Evolutionary conservation across 2,797 vertebrate species (phyloP), one percentile per base, ranked within the genome.

Genomic region (Poecilia velifera): DNA sequence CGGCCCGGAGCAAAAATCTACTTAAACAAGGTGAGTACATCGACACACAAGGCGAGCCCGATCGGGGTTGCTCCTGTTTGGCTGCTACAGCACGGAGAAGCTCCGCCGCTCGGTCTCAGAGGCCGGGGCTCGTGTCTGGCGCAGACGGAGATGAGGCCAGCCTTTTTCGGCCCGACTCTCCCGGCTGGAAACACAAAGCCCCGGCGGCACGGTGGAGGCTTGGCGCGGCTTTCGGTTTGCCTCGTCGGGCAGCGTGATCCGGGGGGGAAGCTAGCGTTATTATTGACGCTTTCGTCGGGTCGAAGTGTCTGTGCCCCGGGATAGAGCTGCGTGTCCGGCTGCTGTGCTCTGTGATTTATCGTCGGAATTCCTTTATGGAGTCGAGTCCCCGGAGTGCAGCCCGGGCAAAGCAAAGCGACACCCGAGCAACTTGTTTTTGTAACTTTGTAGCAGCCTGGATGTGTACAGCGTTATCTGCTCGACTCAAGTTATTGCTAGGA

Each of bases 91-190:
- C 80, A 78, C 82, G 51, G 84, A 75, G 81, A 49, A 84, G 76
- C 81, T 43, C 57, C 83, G 78, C 76, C 83, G 77, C 84, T 86
- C 90, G 72, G 72, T 78, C 83, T 88, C 83, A 83, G 89, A 91
- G 92, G 93, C 93, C 91, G 76, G 91, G 87, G 57, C 57, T 76
- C 57, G 28, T 84, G 92, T 91, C 90, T 95, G 92, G 86, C 89
- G 92, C 90, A 93, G 89, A 76, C 90, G 87, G 90, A 88, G 88
- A 87, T 85, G 87, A 94, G 93, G 92, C 93, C 93, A 92, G 90
- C 81, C 59, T 87, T 83, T 75, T 71, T 87, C 93, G 93, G 91
- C 94, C 94, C 85, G 88, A 83, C 74, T 89, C 49, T 77, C 43
- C 57, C 16, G 78, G 79, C 77, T 87, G 82, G 73, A 77, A 83